Conservation (phyloP, 2,797 vertebrate species). For the Rhadinocentrus ornatus region DNA sequence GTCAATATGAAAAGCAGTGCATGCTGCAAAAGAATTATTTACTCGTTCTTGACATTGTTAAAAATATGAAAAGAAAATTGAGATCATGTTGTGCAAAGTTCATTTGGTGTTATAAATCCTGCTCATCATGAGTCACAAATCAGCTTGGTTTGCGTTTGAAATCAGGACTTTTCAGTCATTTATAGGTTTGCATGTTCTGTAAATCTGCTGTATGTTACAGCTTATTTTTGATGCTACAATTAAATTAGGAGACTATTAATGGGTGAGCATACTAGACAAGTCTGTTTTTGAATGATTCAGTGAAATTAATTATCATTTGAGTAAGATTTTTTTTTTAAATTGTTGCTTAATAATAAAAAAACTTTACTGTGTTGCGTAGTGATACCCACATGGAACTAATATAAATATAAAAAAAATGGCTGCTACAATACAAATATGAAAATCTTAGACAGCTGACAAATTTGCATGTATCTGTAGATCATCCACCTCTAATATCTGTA, state of each 20-base stretch:
- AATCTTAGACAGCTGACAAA: slow-evolving; percentile 10
- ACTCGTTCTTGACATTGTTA: background rate
- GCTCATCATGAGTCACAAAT: too few relatives aligned
- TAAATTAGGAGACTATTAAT: background rate
- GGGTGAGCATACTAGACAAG: too few relatives aligned
- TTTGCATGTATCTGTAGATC: slow-evolving; percentile 4
- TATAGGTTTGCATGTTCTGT: too few relatives aligned
- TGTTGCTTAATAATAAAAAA: background rate
- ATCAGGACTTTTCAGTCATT: background rate
- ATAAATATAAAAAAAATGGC: background rate
- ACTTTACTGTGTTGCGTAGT: background rate
- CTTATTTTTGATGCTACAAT: background rate
- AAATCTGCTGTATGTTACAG: too few relatives aligned
- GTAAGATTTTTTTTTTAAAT: background rate
- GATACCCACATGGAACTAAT: background rate
- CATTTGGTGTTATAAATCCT: too few relatives aligned
- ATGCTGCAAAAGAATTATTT: background rate
- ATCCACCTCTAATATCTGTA: background rate
- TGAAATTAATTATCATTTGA: background rate
- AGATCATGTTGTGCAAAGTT: background rate
- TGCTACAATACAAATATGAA: background rate
- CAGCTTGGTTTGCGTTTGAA: background rate
- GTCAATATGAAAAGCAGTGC: background rate
- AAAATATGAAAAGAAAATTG: background rate
- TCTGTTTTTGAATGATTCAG: background rate